phyloP scores from a whole-genome alignment of 2,797 vertebrate genomes.

The Synaphobranchus kaupii region DNA sequence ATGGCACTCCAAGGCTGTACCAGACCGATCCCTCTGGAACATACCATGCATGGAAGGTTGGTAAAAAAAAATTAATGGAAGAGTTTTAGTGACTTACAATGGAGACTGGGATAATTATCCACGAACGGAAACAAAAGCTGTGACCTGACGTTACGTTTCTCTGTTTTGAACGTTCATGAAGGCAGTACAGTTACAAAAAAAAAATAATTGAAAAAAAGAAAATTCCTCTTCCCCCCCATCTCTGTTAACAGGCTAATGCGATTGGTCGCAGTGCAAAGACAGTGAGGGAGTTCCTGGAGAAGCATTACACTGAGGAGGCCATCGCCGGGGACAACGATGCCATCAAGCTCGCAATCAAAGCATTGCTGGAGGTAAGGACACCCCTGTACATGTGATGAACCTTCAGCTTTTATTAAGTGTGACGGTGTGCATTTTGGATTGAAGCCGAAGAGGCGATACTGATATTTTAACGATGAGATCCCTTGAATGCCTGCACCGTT shows the following conservation, averaged over 20 bases:
- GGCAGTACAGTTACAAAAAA: neutral
- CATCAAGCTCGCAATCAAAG: conserved; percentile 79
- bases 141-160: neutral
- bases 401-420: neutral
- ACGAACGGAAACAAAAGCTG: neutral
- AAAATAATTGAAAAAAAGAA: neutral
- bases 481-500: neutral
- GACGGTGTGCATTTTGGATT: neutral
- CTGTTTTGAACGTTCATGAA: neutral
- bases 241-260: conserved; percentile 60
- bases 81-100: neutral
- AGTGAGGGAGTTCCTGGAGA: conserved; percentile 81
- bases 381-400: conserved; percentile 6
- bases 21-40: conserved; percentile 84
- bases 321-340: conserved; percentile 74
- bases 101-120: neutral
- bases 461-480: neutral
- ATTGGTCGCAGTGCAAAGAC: conserved; percentile 81
- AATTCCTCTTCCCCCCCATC: neutral
- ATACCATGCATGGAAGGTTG: conserved; percentile 86
- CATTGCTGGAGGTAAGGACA: conserved; percentile 79
- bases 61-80: neutral
- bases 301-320: conserved; percentile 76
- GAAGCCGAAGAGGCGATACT: neutral
- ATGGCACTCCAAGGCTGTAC: conserved; percentile 79